These are phyloP conservation scores for Pipistrellus pipistrellus DNA, from an alignment of 2,797 vertebrate genomes.

Conservation along the genomic window DNA sequence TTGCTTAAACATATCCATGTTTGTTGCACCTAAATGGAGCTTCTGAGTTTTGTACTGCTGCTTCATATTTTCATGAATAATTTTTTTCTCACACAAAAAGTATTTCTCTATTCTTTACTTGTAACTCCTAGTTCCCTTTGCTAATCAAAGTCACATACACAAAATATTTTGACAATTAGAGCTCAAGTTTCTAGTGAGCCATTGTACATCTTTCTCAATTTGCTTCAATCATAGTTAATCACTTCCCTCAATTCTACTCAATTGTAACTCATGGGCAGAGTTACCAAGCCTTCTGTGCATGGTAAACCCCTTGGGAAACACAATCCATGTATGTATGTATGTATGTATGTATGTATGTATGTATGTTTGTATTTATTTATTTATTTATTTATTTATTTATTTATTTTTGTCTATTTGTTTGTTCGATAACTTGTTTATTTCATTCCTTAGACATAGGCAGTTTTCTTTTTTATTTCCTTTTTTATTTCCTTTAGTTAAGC, in stretches of 20 bases:
- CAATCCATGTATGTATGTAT: not conserved
- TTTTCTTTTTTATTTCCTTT: not conserved
- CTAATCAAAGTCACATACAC: not conserved
- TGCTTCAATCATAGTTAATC: not conserved
- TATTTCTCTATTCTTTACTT: not conserved
- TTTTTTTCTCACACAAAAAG: not conserved
- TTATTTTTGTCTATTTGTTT: not conserved
- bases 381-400: not conserved
- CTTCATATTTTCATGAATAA: too few species aligned
- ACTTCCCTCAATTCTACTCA: not conserved
- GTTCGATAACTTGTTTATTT: not conserved
- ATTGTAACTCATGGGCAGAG: not conserved
- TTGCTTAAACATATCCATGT: too few species aligned
- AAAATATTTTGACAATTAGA: slow-evolving; percentile 15
- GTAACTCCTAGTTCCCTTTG: not conserved
- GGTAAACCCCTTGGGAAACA: accelerated
- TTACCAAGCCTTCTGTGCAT: not conserved
- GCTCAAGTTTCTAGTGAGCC: not conserved
- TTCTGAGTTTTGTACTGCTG: too few species aligned
- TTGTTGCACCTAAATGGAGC: too few species aligned
- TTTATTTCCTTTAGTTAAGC: not conserved
- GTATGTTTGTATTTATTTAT: too few species aligned
- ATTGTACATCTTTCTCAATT: not conserved
- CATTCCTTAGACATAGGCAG: not conserved
- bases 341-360: too few species aligned